Conservation (phyloP, 2,888 invertebrate species). For the Coenonympha arcania region DNA sequence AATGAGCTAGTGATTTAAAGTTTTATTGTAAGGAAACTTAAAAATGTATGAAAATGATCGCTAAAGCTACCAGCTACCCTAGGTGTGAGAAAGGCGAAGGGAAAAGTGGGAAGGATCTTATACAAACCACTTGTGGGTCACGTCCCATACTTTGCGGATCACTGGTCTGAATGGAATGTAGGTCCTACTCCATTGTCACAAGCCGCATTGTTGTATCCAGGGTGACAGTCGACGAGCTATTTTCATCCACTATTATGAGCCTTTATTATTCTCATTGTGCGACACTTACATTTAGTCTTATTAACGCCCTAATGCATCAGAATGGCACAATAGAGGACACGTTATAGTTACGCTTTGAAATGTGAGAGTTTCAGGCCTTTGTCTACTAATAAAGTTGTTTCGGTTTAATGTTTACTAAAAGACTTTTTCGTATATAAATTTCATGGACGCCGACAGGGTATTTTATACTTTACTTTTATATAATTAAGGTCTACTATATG, state of each 20-base stretch:
- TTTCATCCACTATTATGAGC: slow-evolving; percentile 66
- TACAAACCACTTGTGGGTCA: no score
- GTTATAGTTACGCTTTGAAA: slow-evolving; percentile 9
- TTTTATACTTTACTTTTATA: no score
- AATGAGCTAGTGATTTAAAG: no score
- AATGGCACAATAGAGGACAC: slow-evolving; percentile 24
- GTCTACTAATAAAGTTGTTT: slow-evolving; percentile 6
- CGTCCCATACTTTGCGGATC: no score
- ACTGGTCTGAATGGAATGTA: slow-evolving; percentile 51
- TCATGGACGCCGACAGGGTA: no score
- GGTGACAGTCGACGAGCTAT: slow-evolving; percentile 62
- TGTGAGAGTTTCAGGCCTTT: slow-evolving; percentile 4
- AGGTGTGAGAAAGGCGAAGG: no score
- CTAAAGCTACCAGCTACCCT: no score
- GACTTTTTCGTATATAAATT: no score
- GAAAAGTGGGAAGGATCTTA: no score
- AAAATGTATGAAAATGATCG: no score
- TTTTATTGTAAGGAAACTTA: no score
- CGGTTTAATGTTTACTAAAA: background rate
- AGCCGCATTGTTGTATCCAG: slow-evolving; percentile 60
- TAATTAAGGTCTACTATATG: no score
- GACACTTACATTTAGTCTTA: slow-evolving; percentile 50
- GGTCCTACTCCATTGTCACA: slow-evolving; percentile 60
- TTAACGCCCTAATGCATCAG: slow-evolving; percentile 36
- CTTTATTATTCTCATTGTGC: slow-evolving; percentile 66